These are phyloP conservation scores for Brenthis ino DNA, from an alignment of 2,888 invertebrate genomes.

Conservation along the genomic window DNA sequence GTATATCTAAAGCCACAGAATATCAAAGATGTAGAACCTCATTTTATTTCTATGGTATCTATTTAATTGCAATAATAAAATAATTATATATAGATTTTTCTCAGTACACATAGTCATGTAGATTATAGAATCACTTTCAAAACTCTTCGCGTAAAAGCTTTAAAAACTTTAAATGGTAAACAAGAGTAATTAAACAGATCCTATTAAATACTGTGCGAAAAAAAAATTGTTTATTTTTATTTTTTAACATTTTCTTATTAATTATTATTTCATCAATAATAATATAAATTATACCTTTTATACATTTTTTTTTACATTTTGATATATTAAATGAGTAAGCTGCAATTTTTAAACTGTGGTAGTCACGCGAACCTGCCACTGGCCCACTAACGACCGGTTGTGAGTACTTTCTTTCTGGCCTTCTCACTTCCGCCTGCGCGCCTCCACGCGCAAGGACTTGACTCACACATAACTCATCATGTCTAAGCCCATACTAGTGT, in stretches of 20 bases:
- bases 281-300: background rate
- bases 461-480: constrained; percentile 47
- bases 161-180: too few species aligned
- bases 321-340: constrained; percentile 7
- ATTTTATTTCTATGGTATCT: background rate
- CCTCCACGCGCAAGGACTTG: constrained; percentile 75
- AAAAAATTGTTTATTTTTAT: too few species aligned
- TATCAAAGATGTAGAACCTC: background rate
- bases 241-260: too few species aligned
- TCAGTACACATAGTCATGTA: too few species aligned
- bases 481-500: constrained; percentile 30
- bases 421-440: constrained; percentile 80
- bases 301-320: background rate
- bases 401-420: constrained; percentile 76
- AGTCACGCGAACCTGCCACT: constrained; percentile 40
- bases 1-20: constrained; percentile 23
- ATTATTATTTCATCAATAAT: background rate
- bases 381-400: constrained; percentile 79
- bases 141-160: too few species aligned
- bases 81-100: too few species aligned
- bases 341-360: constrained; percentile 27
- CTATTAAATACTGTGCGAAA: too few species aligned
- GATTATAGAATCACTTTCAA: too few species aligned
- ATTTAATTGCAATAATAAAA: too few species aligned
- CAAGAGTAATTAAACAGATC: too few species aligned